A percentile compares a stretch with the other conserved stretches of the same genome.
These are phyloP conservation scores for Enteromius mattozi DNA, from an alignment of 2,797 vertebrate genomes.

Conservation along the genomic window DNA sequence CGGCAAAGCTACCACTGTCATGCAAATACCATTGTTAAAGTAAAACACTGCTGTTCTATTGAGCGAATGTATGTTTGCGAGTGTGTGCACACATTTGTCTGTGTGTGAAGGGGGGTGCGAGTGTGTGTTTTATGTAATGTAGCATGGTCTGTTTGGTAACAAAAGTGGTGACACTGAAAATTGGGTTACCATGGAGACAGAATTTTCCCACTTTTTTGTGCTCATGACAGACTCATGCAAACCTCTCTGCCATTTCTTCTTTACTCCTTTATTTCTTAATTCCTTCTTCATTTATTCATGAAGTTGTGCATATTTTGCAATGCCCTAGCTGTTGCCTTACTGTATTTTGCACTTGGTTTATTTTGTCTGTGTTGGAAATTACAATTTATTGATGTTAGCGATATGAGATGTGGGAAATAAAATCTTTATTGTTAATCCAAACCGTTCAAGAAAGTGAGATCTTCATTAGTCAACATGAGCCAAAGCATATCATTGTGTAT, in stretches of 20 bases:
- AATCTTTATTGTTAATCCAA: slow-evolving; percentile 5
- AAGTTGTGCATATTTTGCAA: not conserved
- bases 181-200: slow-evolving; percentile 82
- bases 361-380: not conserved
- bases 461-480: slow-evolving; percentile 8
- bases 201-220: slow-evolving; percentile 77
- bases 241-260: slow-evolving; percentile 57
- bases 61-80: slow-evolving; percentile 11
- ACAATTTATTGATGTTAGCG: slow-evolving; percentile 2
- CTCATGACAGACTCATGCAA: slow-evolving; percentile 71
- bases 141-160: slow-evolving; percentile 69
- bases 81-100: slow-evolving; percentile 43
- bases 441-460: not conserved
- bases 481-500: not conserved
- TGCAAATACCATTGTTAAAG: slow-evolving; percentile 1
- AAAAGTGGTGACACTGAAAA: slow-evolving; percentile 78
- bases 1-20: slow-evolving; percentile 4
- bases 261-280: slow-evolving; percentile 39
- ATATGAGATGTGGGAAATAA: not conserved
- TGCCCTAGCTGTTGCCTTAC: not conserved
- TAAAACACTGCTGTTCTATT: slow-evolving; percentile 25
- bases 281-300: slow-evolving; percentile 14
- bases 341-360: not conserved
- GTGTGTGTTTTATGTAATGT: slow-evolving; percentile 65
- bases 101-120: slow-evolving; percentile 52